Base-by-base conservation (phyloP, 2,797 vertebrate genomes). In the Hoplostethus mediterraneus region DNA sequence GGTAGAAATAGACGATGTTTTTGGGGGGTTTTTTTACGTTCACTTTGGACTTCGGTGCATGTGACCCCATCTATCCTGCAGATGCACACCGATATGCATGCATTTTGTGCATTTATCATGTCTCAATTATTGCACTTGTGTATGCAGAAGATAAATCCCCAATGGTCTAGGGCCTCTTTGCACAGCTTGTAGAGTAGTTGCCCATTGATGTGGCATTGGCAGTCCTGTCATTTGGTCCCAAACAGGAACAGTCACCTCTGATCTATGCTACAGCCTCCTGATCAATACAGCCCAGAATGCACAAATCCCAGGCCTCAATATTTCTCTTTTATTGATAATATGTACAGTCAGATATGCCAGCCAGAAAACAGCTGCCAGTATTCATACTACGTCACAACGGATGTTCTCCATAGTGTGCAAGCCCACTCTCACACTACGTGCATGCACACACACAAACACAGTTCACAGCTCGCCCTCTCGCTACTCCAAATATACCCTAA, bases 171-270 rank as follows among this genome's bases (percentile, higher is more conserved):
- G 45, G 67, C 51, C 58, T 62, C 69, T 79, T 76, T 82, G 65
- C 78, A 57, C 61, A 49, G 63, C 75, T 76, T 65, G 75, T 75
- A 31, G 67, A 88, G 70, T 62, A 79, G 75, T 53, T 72, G 73
- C 63, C 53, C 80, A 86, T 80, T 86, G 86, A 92, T 81, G 82
- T 89, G 75, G 67, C 86, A 89, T 87, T 89, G 89, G 63, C 85
- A 90, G 73, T 83, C 83, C 80, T 90, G 88, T 78, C 90, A 81
- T 87, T 89, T 74, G 82, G 86, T 85, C 81, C 84, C 80, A 84
- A 83, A 86, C 81, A 80, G 54, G 77, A 85, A 52, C 78, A 68
- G 77, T 87, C 78, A 85, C 87, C 86, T 87, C 80, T 90, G 83
- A 87, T 90, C 79, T 69, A 71, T 85, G 77, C 75, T 66, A 60